Percentiles rank a stretch among this genome's conserved stretches.
Conservation (phyloP, 2,113 vertebrate species). For the Conger conger region DNA sequence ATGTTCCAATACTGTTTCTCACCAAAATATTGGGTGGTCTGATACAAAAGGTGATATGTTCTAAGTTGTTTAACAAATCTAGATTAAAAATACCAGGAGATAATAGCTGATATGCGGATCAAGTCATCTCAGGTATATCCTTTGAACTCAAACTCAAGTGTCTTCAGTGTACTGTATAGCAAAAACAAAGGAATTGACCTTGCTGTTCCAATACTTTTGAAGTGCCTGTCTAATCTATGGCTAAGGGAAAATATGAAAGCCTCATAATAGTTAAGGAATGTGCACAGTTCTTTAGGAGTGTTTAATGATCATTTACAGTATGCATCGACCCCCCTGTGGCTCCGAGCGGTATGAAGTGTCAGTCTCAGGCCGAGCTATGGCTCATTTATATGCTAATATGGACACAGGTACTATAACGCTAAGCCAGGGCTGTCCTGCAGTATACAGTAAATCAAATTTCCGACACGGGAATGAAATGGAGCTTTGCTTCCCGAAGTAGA, state of each 20-base stretch:
- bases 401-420: slow-evolving; percentile 33
- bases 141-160: too few species aligned
- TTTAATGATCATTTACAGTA: slow-evolving; percentile 10
- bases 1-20: too few species aligned
- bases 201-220: too few species aligned
- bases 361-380: not conserved
- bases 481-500: not conserved
- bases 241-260: slow-evolving; percentile 2
- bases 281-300: not conserved
- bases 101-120: too few species aligned
- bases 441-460: not conserved
- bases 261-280: not conserved
- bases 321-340: not conserved
- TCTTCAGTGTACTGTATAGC: too few species aligned
- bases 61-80: too few species aligned
- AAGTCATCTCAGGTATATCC: too few species aligned
- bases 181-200: too few species aligned
- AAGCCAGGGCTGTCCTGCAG: slow-evolving; percentile 5
- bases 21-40: too few species aligned
- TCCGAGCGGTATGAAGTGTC: not conserved
- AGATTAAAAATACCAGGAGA: too few species aligned
- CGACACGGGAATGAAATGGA: not conserved
- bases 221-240: not conserved
- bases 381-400: slow-evolving; percentile 51
- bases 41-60: too few species aligned